Conservation (phyloP, 2,797 vertebrate genomes). For the Vultur gryphus region DNA sequence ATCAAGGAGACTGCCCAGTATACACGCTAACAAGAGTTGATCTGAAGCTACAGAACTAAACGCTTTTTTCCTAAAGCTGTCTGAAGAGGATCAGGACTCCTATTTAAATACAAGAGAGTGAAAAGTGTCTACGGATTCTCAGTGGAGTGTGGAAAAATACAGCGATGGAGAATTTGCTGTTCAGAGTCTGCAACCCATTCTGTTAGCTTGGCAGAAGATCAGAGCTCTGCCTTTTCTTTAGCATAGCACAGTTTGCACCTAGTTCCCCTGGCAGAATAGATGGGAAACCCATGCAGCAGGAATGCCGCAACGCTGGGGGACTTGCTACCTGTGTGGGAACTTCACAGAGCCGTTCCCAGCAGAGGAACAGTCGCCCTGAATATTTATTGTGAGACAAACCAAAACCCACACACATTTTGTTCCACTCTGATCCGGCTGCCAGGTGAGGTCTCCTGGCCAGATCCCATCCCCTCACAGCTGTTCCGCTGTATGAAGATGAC, state of each 20-base stretch:
- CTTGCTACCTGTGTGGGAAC: accelerated
- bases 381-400: accelerated
- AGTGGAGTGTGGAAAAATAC: not conserved
- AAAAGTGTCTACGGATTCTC: not conserved
- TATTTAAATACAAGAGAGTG: not conserved
- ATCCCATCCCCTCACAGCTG: not conserved
- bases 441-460: not conserved
- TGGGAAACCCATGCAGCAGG: not conserved
- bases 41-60: not conserved
- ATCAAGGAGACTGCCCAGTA: not conserved
- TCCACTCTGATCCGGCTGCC: not conserved
- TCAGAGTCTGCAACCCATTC: not conserved
- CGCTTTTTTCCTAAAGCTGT: not conserved
- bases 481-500: not conserved
- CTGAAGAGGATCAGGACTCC: not conserved
- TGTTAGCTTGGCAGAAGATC: not conserved
- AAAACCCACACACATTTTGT: not conserved
- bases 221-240: not conserved
- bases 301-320: accelerated
- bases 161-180: not conserved
- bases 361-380: not conserved
- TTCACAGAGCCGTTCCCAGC: not conserved
- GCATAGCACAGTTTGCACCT: not conserved
- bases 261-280: not conserved
- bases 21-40: not conserved